phyloP scores from a whole-genome alignment of 2,888 invertebrate species.

The Habroteleia sp. region DNA sequence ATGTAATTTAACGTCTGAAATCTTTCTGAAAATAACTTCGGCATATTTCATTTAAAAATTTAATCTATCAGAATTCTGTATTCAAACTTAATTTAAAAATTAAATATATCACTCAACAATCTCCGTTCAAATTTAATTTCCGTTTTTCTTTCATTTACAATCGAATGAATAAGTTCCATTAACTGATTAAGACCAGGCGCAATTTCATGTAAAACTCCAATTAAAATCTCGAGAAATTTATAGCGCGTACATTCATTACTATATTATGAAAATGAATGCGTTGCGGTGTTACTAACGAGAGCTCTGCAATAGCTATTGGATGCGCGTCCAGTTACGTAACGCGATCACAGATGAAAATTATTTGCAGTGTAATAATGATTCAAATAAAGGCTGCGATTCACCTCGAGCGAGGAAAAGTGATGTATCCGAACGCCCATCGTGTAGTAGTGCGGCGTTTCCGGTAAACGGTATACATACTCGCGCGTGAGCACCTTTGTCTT shows the following conservation, averaged over 20 bases:
- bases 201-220: constrained; percentile 9
- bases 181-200: constrained; percentile 3
- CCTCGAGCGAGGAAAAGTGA: constrained; percentile 71
- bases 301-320: constrained; percentile 3
- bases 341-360: constrained; percentile 32
- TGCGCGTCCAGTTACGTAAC: constrained; percentile 34
- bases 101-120: no score
- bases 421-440: constrained; percentile 73
- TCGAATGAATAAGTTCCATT: background rate
- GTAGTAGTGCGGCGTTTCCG: constrained; percentile 72
- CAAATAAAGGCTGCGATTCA: constrained; percentile 47
- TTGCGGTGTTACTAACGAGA: constrained; percentile 8
- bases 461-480: constrained; percentile 76
- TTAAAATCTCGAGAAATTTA: constrained; percentile 24
- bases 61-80: no score
- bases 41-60: no score
- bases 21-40: no score
- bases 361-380: constrained; percentile 37
- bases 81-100: no score
- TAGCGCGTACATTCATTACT: constrained; percentile 26
- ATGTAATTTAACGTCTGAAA: no score
- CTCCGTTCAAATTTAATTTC: no score
- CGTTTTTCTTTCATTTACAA: background rate
- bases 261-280: constrained; percentile 11
- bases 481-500: constrained; percentile 73